Evolutionary conservation across 1,140 invertebrate genomes (phyloP), one percentile per base, ranked within the genome.

Genomic region (Orius laevigatus): DNA sequence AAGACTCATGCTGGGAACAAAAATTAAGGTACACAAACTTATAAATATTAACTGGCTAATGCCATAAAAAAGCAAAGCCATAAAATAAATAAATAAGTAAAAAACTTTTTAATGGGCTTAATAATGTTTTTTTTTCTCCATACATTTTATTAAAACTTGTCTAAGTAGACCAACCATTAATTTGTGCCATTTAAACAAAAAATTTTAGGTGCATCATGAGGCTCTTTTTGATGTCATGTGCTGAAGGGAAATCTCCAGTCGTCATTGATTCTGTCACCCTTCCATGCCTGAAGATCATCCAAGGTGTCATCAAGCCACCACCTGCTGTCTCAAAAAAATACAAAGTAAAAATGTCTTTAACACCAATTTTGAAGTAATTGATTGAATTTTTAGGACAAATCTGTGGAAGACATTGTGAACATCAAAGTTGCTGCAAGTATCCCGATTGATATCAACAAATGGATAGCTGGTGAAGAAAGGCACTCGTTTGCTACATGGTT

Each of bases 1-100:
- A 95, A 59, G 92, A 97, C 58, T 77, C 82, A 0, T 96, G 91
- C 62, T 97, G 92, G 92, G 91, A 96, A 63, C 79, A 84, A 48
- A 84, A 92, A 60, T 65, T 96, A 0, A 76, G 86, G 35, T 62
- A 46, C 38, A 42, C 46, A n/a, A n/a, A n/a, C n/a, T n/a, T n/a
- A n/a, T n/a, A n/a, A n/a, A n/a, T 2, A 15, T 20, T n/a, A n/a
- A n/a, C n/a, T n/a, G n/a, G n/a, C n/a, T n/a, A n/a, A n/a, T n/a
- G n/a, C n/a, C n/a, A n/a, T n/a, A n/a, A n/a, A n/a, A n/a, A n/a
- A n/a, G n/a, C n/a, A n/a, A n/a, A n/a, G n/a, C n/a, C n/a, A n/a
- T n/a, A n/a, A n/a, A n/a, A n/a, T n/a, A n/a, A n/a, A n/a, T n/a
- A n/a, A n/a, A n/a, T n/a, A n/a, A n/a, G n/a, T n/a, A n/a, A n/a